A percentile compares a stretch with the other conserved stretches of the same genome.
These are phyloP conservation scores for Syncerus caffer DNA, from an alignment of 2,797 vertebrate genomes.

Conservation along the genomic window DNA sequence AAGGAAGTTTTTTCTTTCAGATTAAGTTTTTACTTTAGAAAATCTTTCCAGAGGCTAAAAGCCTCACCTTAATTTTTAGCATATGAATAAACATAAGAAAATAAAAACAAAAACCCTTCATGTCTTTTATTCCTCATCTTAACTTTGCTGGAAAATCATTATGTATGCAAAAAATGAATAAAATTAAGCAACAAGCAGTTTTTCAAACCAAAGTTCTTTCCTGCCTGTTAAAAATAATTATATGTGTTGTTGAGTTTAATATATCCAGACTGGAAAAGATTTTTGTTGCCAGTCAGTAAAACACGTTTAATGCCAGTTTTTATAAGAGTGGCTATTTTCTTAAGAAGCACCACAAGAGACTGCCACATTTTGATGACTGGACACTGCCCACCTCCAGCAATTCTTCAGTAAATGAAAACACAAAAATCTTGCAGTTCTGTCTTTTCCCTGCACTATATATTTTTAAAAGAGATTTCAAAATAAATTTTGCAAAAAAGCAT, in stretches of 20 bases:
- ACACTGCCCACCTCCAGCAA: neutral
- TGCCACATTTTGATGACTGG: neutral
- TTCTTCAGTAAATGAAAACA: neutral
- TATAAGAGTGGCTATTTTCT: neutral
- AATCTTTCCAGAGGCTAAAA: neutral
- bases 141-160: neutral
- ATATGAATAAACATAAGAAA: constrained; percentile 2
- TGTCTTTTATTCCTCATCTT: neutral
- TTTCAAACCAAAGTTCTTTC: neutral
- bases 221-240: constrained; percentile 11
- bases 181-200: neutral
- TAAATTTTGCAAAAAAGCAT: neutral
- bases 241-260: neutral
- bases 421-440: neutral
- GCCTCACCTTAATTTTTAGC: neutral
- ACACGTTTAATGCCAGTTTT: neutral
- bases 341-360: neutral
- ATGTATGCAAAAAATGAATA: constrained; percentile 27
- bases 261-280: neutral
- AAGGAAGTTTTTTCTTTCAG: neutral
- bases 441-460: neutral
- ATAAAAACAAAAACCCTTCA: neutral
- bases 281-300: neutral
- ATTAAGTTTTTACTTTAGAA: neutral
- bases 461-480: neutral